phyloP scores from a whole-genome alignment of 2,797 vertebrate species.

The Gephyroberyx darwinii region DNA sequence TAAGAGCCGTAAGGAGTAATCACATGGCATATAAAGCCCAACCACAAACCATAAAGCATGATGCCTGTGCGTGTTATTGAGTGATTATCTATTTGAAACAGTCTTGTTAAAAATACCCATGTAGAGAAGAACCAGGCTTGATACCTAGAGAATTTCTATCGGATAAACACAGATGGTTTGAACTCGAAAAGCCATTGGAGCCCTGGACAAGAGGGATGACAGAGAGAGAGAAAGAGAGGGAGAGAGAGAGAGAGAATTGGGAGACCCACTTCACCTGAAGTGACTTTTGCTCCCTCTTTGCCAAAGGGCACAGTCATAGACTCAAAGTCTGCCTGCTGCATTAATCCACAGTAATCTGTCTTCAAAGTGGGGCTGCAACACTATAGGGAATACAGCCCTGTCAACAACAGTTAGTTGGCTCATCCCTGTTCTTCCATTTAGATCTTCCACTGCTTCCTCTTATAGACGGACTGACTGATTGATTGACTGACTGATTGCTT shows the following conservation, averaged over 20 bases:
- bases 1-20: conserved; percentile 50
- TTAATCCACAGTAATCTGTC: conserved; percentile 61
- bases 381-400: conserved; percentile 44
- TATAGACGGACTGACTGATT: conserved; percentile 6
- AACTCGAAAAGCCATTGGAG: neutral
- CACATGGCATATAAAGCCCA: conserved; percentile 56
- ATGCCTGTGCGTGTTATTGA: conserved; percentile 28
- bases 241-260: neutral
- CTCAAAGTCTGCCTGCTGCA: conserved; percentile 28
- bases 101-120: conserved; percentile 41
- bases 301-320: conserved; percentile 36
- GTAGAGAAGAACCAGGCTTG: neutral
- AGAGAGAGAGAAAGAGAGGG: neutral
- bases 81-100: conserved; percentile 42
- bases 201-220: no score
- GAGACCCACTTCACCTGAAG: conserved; percentile 36
- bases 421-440: conserved; percentile 35
- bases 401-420: conserved; percentile 51
- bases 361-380: conserved; percentile 58
- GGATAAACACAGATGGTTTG: neutral
- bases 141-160: conserved; percentile 27
- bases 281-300: conserved; percentile 28
- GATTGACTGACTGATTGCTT: conserved; percentile 12
- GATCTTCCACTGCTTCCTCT: conserved; percentile 39
- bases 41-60: conserved; percentile 41